Percentiles rank a stretch among this genome's conserved stretches.
Conservation (phyloP, 2,797 vertebrate species). For the Hemibagrus guttatus region DNA sequence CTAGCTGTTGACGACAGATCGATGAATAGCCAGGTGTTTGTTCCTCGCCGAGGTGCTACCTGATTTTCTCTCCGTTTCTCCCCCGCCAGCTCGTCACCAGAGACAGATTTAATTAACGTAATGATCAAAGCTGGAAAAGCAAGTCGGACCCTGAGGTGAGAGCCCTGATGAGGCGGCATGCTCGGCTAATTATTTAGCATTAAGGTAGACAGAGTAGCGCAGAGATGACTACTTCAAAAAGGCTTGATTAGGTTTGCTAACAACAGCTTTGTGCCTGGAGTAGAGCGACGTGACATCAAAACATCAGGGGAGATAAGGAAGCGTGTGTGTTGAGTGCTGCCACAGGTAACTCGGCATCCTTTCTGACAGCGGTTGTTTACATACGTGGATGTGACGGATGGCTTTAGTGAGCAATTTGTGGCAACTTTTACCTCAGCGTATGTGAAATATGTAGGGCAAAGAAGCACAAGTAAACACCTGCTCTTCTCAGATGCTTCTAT, state of each 20-base stretch:
- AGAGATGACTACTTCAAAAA: constrained; percentile 81
- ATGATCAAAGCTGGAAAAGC: constrained; percentile 80
- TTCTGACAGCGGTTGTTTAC: constrained; percentile 73
- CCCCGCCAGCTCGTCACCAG: constrained; percentile 75
- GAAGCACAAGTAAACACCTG: constrained; percentile 33
- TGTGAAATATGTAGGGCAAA: constrained; percentile 34
- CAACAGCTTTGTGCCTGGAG: constrained; percentile 72
- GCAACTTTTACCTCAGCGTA: constrained; percentile 50
- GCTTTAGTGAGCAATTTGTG: constrained; percentile 58
- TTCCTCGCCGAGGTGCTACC: constrained; percentile 73
- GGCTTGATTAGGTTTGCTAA: constrained; percentile 79
- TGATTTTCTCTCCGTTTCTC: constrained; percentile 64
- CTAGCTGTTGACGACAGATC: constrained; percentile 69
- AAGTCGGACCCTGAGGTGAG: constrained; percentile 75
- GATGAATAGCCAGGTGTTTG: constrained; percentile 70
- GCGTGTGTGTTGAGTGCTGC: constrained; percentile 67
- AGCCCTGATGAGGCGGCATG: constrained; percentile 67
- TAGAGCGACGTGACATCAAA: constrained; percentile 75
- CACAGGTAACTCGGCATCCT: constrained; percentile 78
- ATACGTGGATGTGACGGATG: constrained; percentile 61
- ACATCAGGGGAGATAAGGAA: constrained; percentile 80
- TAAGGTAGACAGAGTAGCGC: constrained; percentile 80
- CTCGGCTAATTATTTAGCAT: constrained; percentile 82
- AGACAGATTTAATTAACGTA: constrained; percentile 83
- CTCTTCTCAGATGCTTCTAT: constrained; percentile 3